Evolutionary conservation across 2,797 vertebrate species (phyloP), one percentile per base, ranked within the genome.

Genomic region (Arctocebus calabarensis): DNA sequence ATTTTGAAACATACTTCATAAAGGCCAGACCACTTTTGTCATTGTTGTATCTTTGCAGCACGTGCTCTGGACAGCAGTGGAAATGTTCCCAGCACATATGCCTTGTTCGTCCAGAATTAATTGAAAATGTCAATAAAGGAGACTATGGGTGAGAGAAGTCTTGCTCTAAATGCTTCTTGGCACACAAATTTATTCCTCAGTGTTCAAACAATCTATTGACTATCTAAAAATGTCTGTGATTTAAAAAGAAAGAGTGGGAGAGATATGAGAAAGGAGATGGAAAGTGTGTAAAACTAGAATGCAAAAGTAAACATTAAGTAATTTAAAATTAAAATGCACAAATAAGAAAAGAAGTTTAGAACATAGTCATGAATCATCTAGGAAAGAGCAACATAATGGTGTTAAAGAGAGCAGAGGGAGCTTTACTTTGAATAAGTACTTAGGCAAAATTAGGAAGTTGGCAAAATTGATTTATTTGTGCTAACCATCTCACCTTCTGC

Each of bases 141-240:
- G 97, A 98, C 95, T 98, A 98, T 71, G 98, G 98, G 98, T 98
- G 94, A 98, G 98, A 92, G 61, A 27, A 57, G 45, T 92, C 78
- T 89, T 75, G 64, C 89, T 97, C 96, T 83, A 59, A 10, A 94
- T 37, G 5, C 25, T 96, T 96, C 93, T 81, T 19, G 34, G 32
- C 17, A 37, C 4, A n/a, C 4, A 2, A 32, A 19, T 3, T 79
- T 74, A 57, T 9, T 66, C 2, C 23, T 88, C 23, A 29, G 52
- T 3, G 66, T 91, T 83, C 45, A 88, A 48, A 70, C 43, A 57
- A 61, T 75, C 14, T 45, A 37, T 70, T 75, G 40, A n/a, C 6
- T 79, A 34, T 94, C 83, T 91, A 43, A 66, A 86, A 74, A 79
- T 48, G 34, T 5, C 43, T 32, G 73, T 34, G 88, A 75, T 70